phyloP scores from a whole-genome alignment of 2,888 invertebrate species.

The Eulithis prunata region DNA sequence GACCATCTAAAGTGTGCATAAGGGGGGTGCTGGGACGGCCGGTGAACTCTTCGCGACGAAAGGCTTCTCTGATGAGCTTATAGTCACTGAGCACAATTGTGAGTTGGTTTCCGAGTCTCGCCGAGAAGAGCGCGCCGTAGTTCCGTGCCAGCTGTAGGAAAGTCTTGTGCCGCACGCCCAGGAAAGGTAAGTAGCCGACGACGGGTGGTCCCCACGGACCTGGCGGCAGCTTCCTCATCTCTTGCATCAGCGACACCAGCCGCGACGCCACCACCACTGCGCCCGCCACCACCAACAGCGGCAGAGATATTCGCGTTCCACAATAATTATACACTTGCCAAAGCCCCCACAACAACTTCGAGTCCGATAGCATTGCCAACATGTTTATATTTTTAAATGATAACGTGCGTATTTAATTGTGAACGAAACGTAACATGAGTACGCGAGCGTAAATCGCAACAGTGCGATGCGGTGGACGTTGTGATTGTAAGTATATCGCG shows the following conservation, averaged over 20 bases:
- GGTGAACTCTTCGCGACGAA: constrained; percentile 93
- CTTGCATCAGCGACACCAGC: constrained; percentile 75
- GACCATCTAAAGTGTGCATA: constrained; percentile 93
- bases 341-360: constrained; percentile 83
- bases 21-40: constrained; percentile 94
- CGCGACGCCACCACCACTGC: constrained; percentile 76
- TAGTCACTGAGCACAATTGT: constrained; percentile 95
- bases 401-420: constrained; percentile 50
- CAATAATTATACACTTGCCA: constrained; percentile 77
- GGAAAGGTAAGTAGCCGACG: constrained; percentile 92
- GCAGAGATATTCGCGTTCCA: constrained; percentile 67
- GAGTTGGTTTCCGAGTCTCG: constrained; percentile 91
- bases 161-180: constrained; percentile 91
- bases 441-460: constrained; percentile 69
- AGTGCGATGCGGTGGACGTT: constrained; percentile 62
- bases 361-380: constrained; percentile 69
- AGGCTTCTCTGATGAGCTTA: constrained; percentile 92
- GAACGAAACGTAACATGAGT: constrained; percentile 68
- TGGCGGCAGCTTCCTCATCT: constrained; percentile 87
- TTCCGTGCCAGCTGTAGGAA: constrained; percentile 90
- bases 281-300: constrained; percentile 77
- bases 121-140: constrained; percentile 93
- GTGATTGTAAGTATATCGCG: constrained; percentile 68
- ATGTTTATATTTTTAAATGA: constrained; percentile 55
- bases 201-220: constrained; percentile 95